phyloP scores from a whole-genome alignment of 2,888 invertebrate species.

The Eupeodes luniger region DNA sequence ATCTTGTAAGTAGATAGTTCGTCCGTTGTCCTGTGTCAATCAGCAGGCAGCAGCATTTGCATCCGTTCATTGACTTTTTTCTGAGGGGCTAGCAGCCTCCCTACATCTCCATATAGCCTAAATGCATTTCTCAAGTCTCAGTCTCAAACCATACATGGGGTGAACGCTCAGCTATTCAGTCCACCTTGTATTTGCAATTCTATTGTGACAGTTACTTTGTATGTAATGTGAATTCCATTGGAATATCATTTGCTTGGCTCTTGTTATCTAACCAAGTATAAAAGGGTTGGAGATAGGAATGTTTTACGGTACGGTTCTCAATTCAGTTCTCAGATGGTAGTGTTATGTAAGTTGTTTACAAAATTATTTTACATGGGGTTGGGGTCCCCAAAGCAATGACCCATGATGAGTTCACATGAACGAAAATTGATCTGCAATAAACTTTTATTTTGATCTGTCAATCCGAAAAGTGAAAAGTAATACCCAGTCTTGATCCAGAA shows the following conservation, averaged over 20 bases:
- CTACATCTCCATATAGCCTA: neutral
- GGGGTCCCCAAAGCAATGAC: constrained; percentile 35
- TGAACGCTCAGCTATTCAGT: constrained; percentile 69
- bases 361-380: constrained; percentile 33
- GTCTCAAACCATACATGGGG: constrained; percentile 18
- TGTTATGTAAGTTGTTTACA: constrained; percentile 64
- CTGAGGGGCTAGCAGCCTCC: constrained; percentile 8
- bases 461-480: neutral
- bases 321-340: constrained; percentile 8
- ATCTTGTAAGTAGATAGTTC: constrained; percentile 15
- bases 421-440: neutral
- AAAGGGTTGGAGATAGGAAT: constrained; percentile 31
- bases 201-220: constrained; percentile 73
- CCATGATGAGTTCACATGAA: constrained; percentile 10
- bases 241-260: constrained; percentile 43
- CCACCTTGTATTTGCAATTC: constrained; percentile 76
- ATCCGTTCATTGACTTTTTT: constrained; percentile 45
- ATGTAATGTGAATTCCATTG: constrained; percentile 65
- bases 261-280: constrained; percentile 58
- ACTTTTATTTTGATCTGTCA: neutral
- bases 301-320: neutral
- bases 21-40: constrained; percentile 42
- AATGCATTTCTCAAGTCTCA: constrained; percentile 48
- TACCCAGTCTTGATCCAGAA: too few relatives aligned
- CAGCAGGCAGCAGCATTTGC: constrained; percentile 9